Percentiles rank a stretch among this genome's conserved stretches.
Conservation (phyloP, 2,888 invertebrate genomes). For the Zaprionus lineosus region DNA sequence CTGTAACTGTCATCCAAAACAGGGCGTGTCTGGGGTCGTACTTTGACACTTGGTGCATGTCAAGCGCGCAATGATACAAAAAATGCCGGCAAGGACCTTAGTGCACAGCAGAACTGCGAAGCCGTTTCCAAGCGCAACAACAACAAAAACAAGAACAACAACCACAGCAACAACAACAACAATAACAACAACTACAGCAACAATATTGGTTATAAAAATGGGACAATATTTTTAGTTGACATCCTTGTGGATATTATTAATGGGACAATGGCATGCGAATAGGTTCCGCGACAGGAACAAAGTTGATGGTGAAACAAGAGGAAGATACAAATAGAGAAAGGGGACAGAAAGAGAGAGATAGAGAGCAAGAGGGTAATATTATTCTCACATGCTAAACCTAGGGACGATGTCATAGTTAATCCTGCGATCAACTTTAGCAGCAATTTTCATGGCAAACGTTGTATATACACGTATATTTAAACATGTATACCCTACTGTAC, state of each 20-base stretch:
- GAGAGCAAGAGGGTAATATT: too few species aligned
- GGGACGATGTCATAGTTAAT: too few species aligned
- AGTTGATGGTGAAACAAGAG: too few species aligned
- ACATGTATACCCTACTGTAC: too few species aligned
- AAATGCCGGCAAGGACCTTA: conserved; percentile 34
- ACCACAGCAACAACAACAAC: conserved; percentile 41
- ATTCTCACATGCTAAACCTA: too few species aligned
- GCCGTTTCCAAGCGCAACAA: conserved; percentile 65
- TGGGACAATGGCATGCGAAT: conserved; percentile 57
- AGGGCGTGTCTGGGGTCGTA: conserved; percentile 42
- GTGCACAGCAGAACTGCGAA: too few species aligned
- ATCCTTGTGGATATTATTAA: conserved; percentile 50
- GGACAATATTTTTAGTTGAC: conserved; percentile 56
- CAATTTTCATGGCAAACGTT: too few species aligned
- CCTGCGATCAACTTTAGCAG: too few species aligned
- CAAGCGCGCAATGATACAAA: conserved; percentile 64
- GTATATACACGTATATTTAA: too few species aligned
- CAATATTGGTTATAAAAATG: conserved; percentile 51
- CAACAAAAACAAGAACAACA: too few species aligned
- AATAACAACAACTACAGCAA: conserved; percentile 16
- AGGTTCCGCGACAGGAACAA: too few species aligned
- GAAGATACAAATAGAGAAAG: background rate
- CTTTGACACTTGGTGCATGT: conserved; percentile 66
- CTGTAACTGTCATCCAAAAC: conserved; percentile 14
- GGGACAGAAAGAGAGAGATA: background rate